phyloP scores from a whole-genome alignment of 2,888 invertebrate genomes.

The Sisyra nigra region DNA sequence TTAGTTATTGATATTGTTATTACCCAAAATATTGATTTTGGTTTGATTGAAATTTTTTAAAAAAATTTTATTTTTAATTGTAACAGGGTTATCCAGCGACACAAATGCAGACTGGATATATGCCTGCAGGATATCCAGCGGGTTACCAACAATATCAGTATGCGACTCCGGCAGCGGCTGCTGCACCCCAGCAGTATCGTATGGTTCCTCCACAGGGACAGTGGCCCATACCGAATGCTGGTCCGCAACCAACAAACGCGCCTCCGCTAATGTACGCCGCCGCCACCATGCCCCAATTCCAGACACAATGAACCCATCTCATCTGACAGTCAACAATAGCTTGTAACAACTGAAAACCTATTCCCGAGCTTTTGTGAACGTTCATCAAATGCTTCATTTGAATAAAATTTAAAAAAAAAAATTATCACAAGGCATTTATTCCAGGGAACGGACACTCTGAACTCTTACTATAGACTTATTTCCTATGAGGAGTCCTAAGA shows the following conservation, averaged over 20 bases:
- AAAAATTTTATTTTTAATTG: too few relatives aligned
- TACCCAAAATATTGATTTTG: too few relatives aligned
- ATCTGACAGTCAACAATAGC: too few relatives aligned
- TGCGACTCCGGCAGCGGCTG: conserved; percentile 35
- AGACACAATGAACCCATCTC: conserved; percentile 52
- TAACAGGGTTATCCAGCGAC: conserved; percentile 48
- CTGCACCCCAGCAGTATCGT: conserved; percentile 31
- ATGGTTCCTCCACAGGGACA: conserved; percentile 28
- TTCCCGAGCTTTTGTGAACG: background rate
- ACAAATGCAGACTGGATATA: conserved; percentile 60
- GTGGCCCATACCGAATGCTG: conserved; percentile 20
- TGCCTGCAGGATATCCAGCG: conserved; percentile 29
- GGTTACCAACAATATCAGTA: conserved; percentile 32
- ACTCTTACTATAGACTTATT: too few relatives aligned
- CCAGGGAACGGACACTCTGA: too few relatives aligned
- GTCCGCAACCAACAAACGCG: conserved; percentile 31
- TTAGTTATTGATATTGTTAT: too few relatives aligned
- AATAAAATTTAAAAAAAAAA: too few relatives aligned
- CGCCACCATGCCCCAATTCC: conserved; percentile 67
- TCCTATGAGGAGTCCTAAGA: too few relatives aligned
- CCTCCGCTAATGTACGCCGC: conserved; percentile 49
- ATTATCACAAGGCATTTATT: too few relatives aligned
- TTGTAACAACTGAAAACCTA: too few relatives aligned
- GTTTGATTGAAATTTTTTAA: too few relatives aligned
- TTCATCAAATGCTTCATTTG: conserved; percentile 2